These are phyloP conservation scores for Zapornia atra DNA, from an alignment of 2,113 vertebrate genomes.

Conservation along the genomic window DNA sequence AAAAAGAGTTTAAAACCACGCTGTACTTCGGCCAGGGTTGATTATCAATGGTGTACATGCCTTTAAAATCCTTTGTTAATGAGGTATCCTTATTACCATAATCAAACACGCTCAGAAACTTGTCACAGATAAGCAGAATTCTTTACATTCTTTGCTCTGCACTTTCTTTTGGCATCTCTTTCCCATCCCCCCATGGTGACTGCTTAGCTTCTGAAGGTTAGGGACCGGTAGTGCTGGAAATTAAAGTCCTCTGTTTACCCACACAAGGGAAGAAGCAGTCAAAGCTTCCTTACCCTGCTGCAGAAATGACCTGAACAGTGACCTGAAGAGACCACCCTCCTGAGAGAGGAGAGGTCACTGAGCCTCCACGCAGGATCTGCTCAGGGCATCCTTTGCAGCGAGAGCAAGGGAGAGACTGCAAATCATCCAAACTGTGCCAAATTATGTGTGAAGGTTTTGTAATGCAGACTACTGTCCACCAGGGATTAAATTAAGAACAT, in stretches of 20 bases:
- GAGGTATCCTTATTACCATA: constrained; percentile 62
- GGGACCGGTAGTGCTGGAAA: neutral
- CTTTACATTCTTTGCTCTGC: constrained; percentile 52
- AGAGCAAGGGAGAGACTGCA: constrained; percentile 16
- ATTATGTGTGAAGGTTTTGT: constrained; percentile 71
- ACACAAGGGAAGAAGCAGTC: constrained; percentile 17
- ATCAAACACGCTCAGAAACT: constrained; percentile 59
- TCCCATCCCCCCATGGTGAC: neutral
- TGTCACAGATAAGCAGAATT: constrained; percentile 67
- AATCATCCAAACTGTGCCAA: constrained; percentile 61
- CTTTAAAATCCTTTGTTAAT: constrained; percentile 61
- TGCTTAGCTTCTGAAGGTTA: constrained; percentile 50
- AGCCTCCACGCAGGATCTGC: constrained; percentile 15
- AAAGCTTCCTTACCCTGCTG: constrained; percentile 17
- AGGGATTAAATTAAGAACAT: constrained; percentile 70
- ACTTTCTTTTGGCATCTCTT: constrained; percentile 29
- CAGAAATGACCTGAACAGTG: constrained; percentile 36
- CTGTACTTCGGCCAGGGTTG: constrained; percentile 19
- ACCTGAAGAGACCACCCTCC: constrained; percentile 59
- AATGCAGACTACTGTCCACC: constrained; percentile 59
- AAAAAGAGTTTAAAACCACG: neutral
- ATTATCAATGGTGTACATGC: constrained; percentile 52
- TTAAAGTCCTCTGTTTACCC: constrained; percentile 29
- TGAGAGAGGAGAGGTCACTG: constrained; percentile 47
- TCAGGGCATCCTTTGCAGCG: constrained; percentile 27